Percentiles rank a stretch among this genome's conserved stretches.
These are phyloP conservation scores for Aphaenogaster ashmeadi DNA, from an alignment of 1,140 invertebrate genomes.

Conservation along the genomic window DNA sequence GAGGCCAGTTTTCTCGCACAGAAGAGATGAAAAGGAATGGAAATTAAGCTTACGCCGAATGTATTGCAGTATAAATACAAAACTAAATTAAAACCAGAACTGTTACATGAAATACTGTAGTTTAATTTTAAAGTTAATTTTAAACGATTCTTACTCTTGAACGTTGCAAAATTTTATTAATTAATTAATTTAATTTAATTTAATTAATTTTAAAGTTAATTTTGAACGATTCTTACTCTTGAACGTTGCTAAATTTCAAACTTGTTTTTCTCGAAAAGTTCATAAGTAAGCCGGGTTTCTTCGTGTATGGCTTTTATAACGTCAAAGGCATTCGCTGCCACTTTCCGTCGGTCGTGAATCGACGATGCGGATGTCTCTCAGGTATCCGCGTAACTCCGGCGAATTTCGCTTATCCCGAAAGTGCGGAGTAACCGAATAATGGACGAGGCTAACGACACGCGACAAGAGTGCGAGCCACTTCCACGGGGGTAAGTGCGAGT, in stretches of 20 bases:
- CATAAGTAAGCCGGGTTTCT: not conserved
- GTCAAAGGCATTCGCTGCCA: not conserved
- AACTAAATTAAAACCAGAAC: not conserved
- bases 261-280: not conserved
- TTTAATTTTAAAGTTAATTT: not conserved
- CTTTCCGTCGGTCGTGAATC: not conserved
- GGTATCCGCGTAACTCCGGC: not conserved
- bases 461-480: constrained; percentile 51
- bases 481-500: not conserved
- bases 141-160: not conserved
- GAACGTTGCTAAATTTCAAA: not conserved
- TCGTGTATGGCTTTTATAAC: not conserved
- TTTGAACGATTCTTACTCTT: not conserved
- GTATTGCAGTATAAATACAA: not conserved
- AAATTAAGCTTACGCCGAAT: not conserved
- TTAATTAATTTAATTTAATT: no score
- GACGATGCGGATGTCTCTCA: not conserved
- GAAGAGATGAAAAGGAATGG: not conserved
- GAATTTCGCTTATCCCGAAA: constrained; percentile 33
- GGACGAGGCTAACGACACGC: constrained; percentile 55
- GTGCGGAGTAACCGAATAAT: constrained; percentile 38
- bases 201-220: not conserved
- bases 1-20: not conserved
- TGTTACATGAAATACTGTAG: not conserved
- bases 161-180: not conserved